Base-by-base conservation (phyloP, 2,888 invertebrate species). In the Ischnus inquisitorius region DNA sequence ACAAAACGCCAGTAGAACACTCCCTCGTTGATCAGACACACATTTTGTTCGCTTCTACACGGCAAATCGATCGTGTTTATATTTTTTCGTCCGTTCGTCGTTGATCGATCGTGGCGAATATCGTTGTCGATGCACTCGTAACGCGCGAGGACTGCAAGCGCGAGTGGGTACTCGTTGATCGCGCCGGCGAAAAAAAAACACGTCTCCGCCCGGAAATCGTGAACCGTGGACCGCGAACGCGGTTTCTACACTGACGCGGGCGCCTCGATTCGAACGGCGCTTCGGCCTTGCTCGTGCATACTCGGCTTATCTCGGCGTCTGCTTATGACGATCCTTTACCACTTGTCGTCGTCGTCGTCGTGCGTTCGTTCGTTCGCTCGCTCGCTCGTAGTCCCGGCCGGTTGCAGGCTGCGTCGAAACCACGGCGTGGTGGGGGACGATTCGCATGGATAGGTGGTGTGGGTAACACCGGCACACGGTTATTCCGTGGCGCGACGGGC, bases 221-320 rank as follows among this genome's bases (percentile, higher is more conserved):
- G 92, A 92, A 93, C 93, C 93, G 93, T 93, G 93, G 93, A 93
- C 93, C 93, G 93, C 93, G 93, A 90, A 93, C 92, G 93, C 93
- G 93, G 93, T 91, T 91, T 92, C 90, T 93, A 92, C 92, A 93
- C 93, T 93, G 93, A 93, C 92, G 93, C 93, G 93, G 93, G 93
- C 92, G 90, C 87, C 90, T 90, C 91, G 90, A 93, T 93, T 93
- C 93, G 93, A 93, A 93, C 90, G 88, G 69, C 79, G 87, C 88
- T 92, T 93, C 93, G 93, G 92, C 89, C 86, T 87, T 87, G 87
- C 89, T 93, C 93, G 93, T 90, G 77, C 43, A 41, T 41, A 4
- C 81, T 89, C 92, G 92, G 77, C 65, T 14, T 0, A 0, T 8
- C 75, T 92, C 93, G 93, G 69, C 51, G 76, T 69, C 86, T 85